phyloP scores from a whole-genome alignment of 1,140 invertebrate species.

The Drosophila rufa region DNA sequence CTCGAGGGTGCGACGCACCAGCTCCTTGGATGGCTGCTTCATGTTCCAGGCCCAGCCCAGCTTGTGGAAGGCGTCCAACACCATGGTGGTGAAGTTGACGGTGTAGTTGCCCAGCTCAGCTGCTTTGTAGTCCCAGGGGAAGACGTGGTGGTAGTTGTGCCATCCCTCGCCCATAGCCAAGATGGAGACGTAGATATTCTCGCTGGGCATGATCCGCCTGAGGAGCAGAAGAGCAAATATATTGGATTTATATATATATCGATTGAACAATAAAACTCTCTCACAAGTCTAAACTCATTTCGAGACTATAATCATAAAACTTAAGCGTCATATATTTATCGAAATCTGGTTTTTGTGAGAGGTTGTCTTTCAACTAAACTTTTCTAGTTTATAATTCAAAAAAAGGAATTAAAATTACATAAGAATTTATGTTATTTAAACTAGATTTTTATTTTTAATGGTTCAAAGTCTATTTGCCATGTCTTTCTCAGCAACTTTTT shows the following conservation, averaged over 20 bases:
- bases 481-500: conserved; percentile 1
- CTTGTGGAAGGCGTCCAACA: conserved; percentile 92
- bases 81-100: conserved; percentile 85
- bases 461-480: not conserved
- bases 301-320: not conserved
- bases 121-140: conserved; percentile 91
- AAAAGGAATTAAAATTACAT: not conserved
- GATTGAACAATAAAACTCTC: not conserved
- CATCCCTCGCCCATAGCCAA: conserved; percentile 91
- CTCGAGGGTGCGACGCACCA: conserved; percentile 86
- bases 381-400: not conserved
- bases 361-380: not conserved
- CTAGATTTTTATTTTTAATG: not conserved
- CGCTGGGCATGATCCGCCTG: conserved; percentile 89
- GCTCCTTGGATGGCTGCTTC: conserved; percentile 87
- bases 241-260: not conserved
- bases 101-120: conserved; percentile 87
- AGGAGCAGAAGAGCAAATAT: conserved; percentile 15
- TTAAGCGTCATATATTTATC: not conserved
- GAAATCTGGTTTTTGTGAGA: conserved; percentile 4
- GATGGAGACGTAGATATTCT: conserved; percentile 88
- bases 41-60: conserved; percentile 93
- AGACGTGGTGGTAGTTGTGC: conserved; percentile 97
- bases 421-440: not conserved
- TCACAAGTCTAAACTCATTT: not conserved